phyloP scores from a whole-genome alignment of 1,140 invertebrate genomes.

The Zelostemma sp. region DNA sequence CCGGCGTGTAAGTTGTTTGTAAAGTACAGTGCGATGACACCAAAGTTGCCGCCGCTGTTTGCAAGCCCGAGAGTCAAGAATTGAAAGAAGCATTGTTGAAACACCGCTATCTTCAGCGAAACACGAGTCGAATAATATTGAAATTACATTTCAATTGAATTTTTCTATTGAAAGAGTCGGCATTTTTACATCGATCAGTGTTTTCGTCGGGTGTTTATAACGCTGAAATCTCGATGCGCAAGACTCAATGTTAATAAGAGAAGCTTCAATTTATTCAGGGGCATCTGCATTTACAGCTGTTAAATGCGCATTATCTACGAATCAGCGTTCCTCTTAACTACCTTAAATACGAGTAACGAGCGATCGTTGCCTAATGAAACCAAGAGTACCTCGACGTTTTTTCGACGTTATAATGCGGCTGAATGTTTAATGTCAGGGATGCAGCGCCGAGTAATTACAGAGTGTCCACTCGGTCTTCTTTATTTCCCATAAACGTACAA shows the following conservation, averaged over 20 bases:
- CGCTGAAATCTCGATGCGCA: constrained; percentile 24
- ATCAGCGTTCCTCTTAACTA: constrained; percentile 31
- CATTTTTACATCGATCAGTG: too few relatives aligned
- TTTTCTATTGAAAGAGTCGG: too few relatives aligned
- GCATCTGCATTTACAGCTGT: constrained; percentile 35
- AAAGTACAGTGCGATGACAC: constrained; percentile 2
- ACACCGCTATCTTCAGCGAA: not conserved
- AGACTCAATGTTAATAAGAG: constrained; percentile 26
- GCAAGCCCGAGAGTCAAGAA: not conserved
- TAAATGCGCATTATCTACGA: constrained; percentile 34
- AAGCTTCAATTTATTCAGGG: constrained; percentile 27
- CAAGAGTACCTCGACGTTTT: constrained; percentile 4
- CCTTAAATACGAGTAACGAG: constrained; percentile 25
- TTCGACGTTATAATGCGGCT: not conserved
- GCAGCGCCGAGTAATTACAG: not conserved
- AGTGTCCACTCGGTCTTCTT: not conserved
- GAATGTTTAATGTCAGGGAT: too few relatives aligned
- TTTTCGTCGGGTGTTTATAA: too few relatives aligned
- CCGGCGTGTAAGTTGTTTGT: constrained; percentile 10
- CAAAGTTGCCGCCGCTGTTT: not conserved
- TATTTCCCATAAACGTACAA: not conserved
- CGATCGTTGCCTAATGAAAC: constrained; percentile 10
- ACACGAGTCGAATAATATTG: constrained; percentile 1
- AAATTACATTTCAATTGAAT: too few relatives aligned
- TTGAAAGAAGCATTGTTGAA: constrained; percentile 4